phyloP scores from a whole-genome alignment of 2,888 invertebrate species.

The Isoperla grammatica region DNA sequence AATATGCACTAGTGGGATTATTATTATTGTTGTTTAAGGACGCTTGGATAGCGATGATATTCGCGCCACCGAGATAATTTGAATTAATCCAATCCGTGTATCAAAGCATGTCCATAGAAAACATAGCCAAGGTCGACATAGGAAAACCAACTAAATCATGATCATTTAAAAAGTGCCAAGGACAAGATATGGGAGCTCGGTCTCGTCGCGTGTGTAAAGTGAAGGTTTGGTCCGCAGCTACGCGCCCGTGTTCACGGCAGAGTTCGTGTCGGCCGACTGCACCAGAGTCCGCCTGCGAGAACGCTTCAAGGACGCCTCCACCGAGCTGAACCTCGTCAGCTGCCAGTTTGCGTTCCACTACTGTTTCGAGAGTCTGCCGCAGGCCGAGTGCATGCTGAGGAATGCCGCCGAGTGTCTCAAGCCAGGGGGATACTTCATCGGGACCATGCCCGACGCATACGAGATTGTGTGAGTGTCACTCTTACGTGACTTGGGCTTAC shows the following conservation, averaged over 20 bases:
- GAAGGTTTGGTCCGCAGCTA: constrained; percentile 14
- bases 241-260: constrained; percentile 62
- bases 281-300: constrained; percentile 71
- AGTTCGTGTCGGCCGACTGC: constrained; percentile 89
- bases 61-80: too few species aligned
- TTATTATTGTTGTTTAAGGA: too few species aligned
- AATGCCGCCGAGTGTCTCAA: constrained; percentile 88
- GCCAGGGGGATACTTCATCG: constrained; percentile 92
- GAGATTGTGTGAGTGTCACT: constrained; percentile 75
- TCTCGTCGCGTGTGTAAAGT: too few species aligned
- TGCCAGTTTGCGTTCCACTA: constrained; percentile 99
- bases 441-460: constrained; percentile 91
- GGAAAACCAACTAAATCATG: too few species aligned
- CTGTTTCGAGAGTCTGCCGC: constrained; percentile 80
- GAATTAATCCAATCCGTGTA: too few species aligned
- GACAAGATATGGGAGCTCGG: too few species aligned
- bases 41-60: too few species aligned
- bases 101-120: too few species aligned
- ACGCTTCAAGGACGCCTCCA: constrained; percentile 69
- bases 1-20: too few species aligned
- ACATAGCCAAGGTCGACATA: too few species aligned
- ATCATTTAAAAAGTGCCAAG: too few species aligned
- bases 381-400: constrained; percentile 86
- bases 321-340: constrained; percentile 82
- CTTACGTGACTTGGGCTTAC: too few species aligned